phyloP scores from a whole-genome alignment of 2,113 vertebrate species.

The Dinomys branickii region DNA sequence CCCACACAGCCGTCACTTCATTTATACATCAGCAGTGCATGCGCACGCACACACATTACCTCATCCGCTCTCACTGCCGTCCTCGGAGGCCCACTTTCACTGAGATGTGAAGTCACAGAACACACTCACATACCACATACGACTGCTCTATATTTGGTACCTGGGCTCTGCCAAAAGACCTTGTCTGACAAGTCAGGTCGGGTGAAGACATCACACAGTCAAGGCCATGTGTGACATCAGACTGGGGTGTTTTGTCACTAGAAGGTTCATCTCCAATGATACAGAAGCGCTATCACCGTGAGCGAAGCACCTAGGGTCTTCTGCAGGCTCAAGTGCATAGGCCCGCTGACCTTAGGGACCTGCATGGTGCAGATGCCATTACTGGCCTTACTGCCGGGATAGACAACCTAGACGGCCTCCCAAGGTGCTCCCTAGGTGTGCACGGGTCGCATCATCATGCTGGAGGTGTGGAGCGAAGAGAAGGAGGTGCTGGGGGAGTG shows the following conservation, averaged over 20 bases:
- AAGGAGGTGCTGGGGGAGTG: conserved; percentile 91
- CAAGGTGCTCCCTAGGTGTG: fast-evolving
- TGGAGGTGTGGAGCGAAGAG: conserved; percentile 91
- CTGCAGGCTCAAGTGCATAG: background rate
- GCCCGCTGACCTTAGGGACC: background rate
- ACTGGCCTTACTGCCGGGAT: background rate
- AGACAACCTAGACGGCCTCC: background rate
- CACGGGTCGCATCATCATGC: conserved; percentile 92
- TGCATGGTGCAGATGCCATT: background rate
- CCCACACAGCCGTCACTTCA: background rate
- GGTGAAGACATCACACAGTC: background rate
- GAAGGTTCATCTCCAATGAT: background rate
- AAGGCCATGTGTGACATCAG: background rate
- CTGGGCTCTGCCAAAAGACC: background rate
- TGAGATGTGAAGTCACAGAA: background rate
- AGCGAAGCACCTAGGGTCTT: background rate
- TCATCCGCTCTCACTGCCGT: background rate
- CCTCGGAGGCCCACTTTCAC: background rate
- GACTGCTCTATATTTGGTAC: background rate
- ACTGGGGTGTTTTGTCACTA: background rate
- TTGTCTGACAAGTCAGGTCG: background rate
- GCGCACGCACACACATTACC: background rate
- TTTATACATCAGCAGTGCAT: background rate
- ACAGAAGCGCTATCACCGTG: fast-evolving
- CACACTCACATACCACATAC: background rate